phyloP scores from a whole-genome alignment of 1,140 invertebrate species.

The Hetaerina americana region DNA sequence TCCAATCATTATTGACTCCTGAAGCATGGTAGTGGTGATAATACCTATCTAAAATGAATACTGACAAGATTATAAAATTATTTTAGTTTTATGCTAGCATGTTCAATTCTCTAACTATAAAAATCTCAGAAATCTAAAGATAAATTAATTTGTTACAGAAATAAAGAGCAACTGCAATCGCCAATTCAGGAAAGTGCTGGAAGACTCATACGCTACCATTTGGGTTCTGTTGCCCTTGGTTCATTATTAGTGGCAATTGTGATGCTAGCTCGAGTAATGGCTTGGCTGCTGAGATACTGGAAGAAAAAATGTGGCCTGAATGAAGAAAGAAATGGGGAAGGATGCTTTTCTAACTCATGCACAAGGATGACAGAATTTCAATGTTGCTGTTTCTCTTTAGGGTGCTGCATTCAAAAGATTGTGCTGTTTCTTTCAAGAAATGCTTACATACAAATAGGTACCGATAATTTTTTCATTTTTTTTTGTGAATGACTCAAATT shows the following conservation, averaged over 20 bases:
- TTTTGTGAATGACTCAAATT: constrained; percentile 17
- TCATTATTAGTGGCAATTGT: constrained; percentile 59
- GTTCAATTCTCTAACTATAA: too few species aligned
- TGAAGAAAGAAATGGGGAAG: background rate
- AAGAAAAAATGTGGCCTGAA: background rate
- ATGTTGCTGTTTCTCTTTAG: background rate
- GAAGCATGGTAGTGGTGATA: too few species aligned
- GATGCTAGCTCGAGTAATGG: constrained; percentile 45
- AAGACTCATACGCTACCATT: constrained; percentile 50
- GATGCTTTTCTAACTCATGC: background rate
- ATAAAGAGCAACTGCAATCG: constrained; percentile 44
- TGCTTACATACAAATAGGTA: constrained; percentile 67
- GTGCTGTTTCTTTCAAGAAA: constrained; percentile 35
- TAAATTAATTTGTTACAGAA: constrained; percentile 31
- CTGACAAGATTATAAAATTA: too few species aligned
- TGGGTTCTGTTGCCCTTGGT: constrained; percentile 64
- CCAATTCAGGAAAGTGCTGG: constrained; percentile 41
- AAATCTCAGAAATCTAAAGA: too few species aligned
- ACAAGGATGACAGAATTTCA: background rate
- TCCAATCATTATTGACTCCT: too few species aligned
- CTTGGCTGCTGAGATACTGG: constrained; percentile 17
- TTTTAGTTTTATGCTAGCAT: too few species aligned
- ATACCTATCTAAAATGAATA: too few species aligned
- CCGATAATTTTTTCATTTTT: constrained; percentile 27
- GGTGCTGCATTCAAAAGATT: constrained; percentile 23